These are phyloP conservation scores for Mustela nigripes DNA, from an alignment of 2,113 vertebrate genomes.

Conservation along the genomic window DNA sequence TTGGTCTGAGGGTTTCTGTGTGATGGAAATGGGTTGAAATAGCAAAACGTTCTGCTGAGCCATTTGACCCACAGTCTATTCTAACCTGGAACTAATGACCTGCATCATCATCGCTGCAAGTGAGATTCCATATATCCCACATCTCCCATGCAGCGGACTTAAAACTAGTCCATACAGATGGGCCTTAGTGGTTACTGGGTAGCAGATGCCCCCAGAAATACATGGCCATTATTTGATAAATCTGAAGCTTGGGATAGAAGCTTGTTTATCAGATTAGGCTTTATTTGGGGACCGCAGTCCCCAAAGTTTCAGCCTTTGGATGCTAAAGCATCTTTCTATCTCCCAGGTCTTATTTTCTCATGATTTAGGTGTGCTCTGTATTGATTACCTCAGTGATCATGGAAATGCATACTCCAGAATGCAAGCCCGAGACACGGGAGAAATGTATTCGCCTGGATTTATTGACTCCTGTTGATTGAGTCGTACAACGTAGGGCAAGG, in stretches of 20 bases:
- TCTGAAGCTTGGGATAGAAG: no score
- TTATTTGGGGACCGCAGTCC: background rate
- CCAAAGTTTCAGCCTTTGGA: background rate
- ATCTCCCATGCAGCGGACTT: background rate
- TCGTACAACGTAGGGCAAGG: background rate
- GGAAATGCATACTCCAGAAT: conserved; percentile 59
- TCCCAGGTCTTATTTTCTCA: conserved; percentile 40
- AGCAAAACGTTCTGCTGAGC: background rate
- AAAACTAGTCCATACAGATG: background rate
- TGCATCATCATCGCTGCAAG: background rate
- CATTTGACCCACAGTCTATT: background rate
- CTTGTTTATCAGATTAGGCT: background rate
- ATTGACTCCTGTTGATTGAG: conserved; percentile 1
- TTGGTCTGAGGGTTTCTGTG: background rate
- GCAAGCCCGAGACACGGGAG: conserved; percentile 21
- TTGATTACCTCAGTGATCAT: background rate
- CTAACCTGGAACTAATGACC: background rate
- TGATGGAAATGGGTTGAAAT: conserved; percentile 41
- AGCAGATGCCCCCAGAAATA: background rate
- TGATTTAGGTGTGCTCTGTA: conserved; percentile 22
- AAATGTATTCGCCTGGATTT: conserved; percentile 6
- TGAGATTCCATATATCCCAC: background rate
- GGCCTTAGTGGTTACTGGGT: background rate
- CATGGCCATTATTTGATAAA: background rate
- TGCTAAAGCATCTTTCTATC: background rate